phyloP scores from a whole-genome alignment of 2,888 invertebrate species.

The Danaus chrysippus region DNA sequence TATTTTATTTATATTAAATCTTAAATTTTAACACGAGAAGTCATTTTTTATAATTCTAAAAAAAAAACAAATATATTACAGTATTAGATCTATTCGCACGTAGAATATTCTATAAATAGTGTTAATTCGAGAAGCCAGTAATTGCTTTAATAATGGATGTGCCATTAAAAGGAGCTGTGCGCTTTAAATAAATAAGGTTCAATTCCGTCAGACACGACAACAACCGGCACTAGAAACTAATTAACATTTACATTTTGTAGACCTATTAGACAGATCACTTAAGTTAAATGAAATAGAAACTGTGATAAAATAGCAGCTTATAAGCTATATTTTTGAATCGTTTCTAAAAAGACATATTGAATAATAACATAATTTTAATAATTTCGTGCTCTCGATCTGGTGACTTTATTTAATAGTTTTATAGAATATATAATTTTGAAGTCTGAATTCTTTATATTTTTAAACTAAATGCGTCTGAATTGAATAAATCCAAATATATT shows the following conservation, averaged over 20 bases:
- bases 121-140: conserved; percentile 6
- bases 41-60: neutral
- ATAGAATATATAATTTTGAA: neutral
- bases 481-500: conserved; percentile 6
- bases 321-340: conserved; percentile 13
- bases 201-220: conserved; percentile 4
- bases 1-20: neutral
- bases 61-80: neutral
- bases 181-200: neutral
- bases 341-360: conserved; percentile 11
- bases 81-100: conserved; percentile 10
- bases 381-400: neutral
- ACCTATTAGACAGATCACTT: neutral
- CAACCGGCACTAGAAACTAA: neutral
- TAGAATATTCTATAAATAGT: conserved; percentile 5
- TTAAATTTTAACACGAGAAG: neutral
- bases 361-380: neutral
- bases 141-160: conserved; percentile 15
- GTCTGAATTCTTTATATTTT: conserved; percentile 3
- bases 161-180: conserved; percentile 16
- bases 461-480: neutral
- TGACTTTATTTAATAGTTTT: neutral
- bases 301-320: conserved; percentile 19
- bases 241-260: too few species aligned
- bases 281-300: conserved; percentile 10